These are phyloP conservation scores for Crematogaster levior DNA, from an alignment of 2,888 invertebrate genomes.

Conservation along the genomic window DNA sequence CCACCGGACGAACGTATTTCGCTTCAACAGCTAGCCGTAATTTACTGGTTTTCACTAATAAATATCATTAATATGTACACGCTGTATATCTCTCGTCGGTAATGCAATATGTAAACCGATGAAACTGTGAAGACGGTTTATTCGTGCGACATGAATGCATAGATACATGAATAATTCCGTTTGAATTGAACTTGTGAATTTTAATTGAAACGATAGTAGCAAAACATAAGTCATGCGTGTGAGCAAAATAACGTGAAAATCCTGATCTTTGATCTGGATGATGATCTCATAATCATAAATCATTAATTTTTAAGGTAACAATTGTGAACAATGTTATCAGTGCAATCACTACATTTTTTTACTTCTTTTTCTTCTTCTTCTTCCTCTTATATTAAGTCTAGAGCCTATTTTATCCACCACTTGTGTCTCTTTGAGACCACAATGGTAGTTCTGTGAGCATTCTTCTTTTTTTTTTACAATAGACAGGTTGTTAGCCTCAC, in stretches of 20 bases:
- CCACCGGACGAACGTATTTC: slow-evolving; percentile 38
- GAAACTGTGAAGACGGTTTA: slow-evolving; percentile 24
- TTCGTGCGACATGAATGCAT: background rate
- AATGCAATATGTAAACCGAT: background rate
- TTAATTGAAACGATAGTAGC: background rate
- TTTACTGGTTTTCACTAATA: slow-evolving; percentile 46
- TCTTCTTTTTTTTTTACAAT: too few species aligned
- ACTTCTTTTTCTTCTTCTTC: too few species aligned
- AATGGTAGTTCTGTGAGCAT: too few species aligned
- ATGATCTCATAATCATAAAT: background rate
- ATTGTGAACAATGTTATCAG: background rate
- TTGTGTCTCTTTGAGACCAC: too few species aligned
- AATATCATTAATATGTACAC: slow-evolving; percentile 43
- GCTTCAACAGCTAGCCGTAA: slow-evolving; percentile 34
- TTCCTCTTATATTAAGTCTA: too few species aligned
- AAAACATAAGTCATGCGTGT: background rate
- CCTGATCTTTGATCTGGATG: background rate
- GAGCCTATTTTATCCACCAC: too few species aligned
- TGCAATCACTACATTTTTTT: background rate
- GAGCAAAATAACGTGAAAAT: background rate
- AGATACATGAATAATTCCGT: slow-evolving; percentile 25
- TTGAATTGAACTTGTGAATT: background rate
- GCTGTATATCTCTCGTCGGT: background rate
- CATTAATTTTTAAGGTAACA: background rate
- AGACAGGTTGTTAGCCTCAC: too few species aligned